Evolutionary conservation across 2,113 vertebrate species (phyloP).

Genomic region (Rhynchomys soricoides): DNA sequence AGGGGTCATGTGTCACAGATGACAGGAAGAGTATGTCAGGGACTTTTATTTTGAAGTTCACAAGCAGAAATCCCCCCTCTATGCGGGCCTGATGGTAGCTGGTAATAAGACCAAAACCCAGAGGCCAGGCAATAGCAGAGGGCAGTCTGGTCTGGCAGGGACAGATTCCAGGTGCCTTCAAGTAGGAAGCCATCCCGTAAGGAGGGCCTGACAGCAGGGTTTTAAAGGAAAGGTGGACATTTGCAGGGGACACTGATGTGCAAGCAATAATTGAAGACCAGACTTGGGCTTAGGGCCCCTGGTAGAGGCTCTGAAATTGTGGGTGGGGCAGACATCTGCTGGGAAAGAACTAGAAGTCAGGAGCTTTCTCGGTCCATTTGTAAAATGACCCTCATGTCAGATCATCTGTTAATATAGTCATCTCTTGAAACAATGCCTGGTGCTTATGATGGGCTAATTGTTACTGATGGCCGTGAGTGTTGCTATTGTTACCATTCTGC

Average conservation of each 20-base stretch:
- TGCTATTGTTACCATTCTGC: accelerated
- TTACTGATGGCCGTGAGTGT: accelerated
- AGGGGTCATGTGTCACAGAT: neutral
- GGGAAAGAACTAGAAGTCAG: neutral
- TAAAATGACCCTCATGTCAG: neutral
- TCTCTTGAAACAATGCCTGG: neutral
- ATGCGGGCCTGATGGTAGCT: neutral
- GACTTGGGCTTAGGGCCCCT: neutral
- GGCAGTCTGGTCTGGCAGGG: neutral
- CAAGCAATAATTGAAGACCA: neutral
- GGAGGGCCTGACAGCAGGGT: neutral
- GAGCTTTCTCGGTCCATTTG: neutral
- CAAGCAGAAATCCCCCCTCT: neutral
- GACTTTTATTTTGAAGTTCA: neutral
- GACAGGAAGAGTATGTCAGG: neutral
- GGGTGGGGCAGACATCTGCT: neutral
- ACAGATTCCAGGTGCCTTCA: neutral
- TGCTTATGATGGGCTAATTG: accelerated
- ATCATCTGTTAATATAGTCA: neutral
- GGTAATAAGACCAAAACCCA: neutral
- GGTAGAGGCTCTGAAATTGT: neutral
- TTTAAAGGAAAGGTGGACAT: too few relatives aligned
- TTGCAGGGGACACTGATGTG: neutral
- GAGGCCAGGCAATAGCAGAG: accelerated
- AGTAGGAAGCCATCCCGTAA: neutral